Evolutionary conservation across 92 coral and sea anemone species (phyloP).

Genomic region (Galaxea fascicularis): DNA sequence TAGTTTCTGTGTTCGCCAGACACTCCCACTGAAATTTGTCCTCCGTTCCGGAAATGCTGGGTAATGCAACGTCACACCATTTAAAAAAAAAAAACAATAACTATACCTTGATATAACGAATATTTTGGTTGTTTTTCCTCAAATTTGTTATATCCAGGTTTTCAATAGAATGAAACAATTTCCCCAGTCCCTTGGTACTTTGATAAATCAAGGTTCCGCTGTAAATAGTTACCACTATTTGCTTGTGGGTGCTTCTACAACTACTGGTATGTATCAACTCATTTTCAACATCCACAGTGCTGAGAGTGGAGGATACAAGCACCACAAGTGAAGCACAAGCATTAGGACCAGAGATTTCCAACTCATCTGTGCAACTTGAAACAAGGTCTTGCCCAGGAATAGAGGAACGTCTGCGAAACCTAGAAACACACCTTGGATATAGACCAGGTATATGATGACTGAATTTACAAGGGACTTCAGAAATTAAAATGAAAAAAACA

Average conservation of each 20-base stretch:
- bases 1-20: too few relatives aligned
- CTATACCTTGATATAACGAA: too few relatives aligned
- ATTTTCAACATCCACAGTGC: conserved; percentile 40
- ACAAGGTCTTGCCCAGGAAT: conserved; percentile 60
- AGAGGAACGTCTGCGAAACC: conserved; percentile 81
- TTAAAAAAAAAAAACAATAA: too few relatives aligned
- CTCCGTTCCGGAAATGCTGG: too few relatives aligned
- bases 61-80: too few relatives aligned
- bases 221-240: not conserved
- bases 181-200: too few relatives aligned
- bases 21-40: too few relatives aligned
- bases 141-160: too few relatives aligned
- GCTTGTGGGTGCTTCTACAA: not conserved
- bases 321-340: conserved; percentile 85
- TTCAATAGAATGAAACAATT: too few relatives aligned
- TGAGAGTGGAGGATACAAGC: conserved; percentile 67
- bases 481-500: not conserved
- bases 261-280: not conserved
- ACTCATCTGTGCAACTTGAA: conserved; percentile 34
- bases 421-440: conserved; percentile 78
- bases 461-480: not conserved
- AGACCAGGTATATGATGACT: conserved; percentile 82
- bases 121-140: too few relatives aligned
- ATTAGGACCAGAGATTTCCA: conserved; percentile 68
- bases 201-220: too few relatives aligned